Conservation (phyloP, 1,140 invertebrate species). For the Ptiloglossa arizonensis region DNA sequence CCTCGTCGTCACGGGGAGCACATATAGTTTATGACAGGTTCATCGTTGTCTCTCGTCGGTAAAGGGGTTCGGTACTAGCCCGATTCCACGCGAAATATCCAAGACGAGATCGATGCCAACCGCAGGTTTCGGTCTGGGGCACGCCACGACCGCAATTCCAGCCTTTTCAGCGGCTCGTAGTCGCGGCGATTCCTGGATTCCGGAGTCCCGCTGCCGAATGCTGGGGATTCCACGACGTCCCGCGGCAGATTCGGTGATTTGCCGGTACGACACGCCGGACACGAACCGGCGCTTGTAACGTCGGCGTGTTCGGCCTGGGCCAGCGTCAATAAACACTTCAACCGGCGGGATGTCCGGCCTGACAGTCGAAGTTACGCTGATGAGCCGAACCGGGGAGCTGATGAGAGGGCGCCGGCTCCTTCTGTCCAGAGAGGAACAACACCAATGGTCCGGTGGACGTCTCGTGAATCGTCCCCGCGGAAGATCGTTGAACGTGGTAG, state of each 20-base stretch:
- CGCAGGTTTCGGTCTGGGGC: background rate
- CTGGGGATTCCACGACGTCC: slow-evolving; percentile 61
- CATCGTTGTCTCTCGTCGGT: background rate
- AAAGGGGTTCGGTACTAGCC: background rate
- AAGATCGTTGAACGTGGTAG: background rate
- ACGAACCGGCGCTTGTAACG: slow-evolving; percentile 64
- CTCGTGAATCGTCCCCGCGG: slow-evolving; percentile 8
- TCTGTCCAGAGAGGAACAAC: slow-evolving; percentile 16
- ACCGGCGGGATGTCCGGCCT: slow-evolving; percentile 48
- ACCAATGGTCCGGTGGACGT: background rate
- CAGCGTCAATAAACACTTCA: slow-evolving; percentile 65
- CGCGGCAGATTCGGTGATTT: slow-evolving; percentile 63
- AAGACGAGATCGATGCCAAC: slow-evolving; percentile 6
- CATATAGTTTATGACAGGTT: too few relatives aligned
- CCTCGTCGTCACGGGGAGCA: too few relatives aligned
- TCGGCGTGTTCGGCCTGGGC: slow-evolving; percentile 47
- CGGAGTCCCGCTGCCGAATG: slow-evolving; percentile 49
- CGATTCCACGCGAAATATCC: slow-evolving; percentile 14
- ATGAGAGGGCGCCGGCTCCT: slow-evolving; percentile 27
- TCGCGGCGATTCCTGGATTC: slow-evolving; percentile 58
- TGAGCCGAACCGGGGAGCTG: slow-evolving; percentile 44
- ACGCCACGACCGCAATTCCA: slow-evolving; percentile 38
- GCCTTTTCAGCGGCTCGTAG: slow-evolving; percentile 29
- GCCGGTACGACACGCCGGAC: slow-evolving; percentile 63
- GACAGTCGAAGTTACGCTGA: slow-evolving; percentile 66